Base-by-base conservation (phyloP, 2,113 vertebrate species). In the Nicator chloris region DNA sequence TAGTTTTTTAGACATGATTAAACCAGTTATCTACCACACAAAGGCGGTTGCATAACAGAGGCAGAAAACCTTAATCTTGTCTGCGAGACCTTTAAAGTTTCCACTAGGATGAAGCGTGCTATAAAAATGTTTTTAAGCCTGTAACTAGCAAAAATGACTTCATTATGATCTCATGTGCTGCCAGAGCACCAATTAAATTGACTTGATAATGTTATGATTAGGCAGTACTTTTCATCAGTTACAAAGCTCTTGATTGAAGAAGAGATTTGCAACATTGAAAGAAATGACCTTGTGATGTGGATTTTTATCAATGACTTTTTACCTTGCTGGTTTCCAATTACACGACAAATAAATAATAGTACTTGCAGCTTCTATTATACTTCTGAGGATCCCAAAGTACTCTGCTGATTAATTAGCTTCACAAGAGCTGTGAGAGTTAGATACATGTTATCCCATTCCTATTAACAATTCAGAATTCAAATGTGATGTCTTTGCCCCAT, bases 191-290 rank as follows among this genome's bases (percentile, higher is more conserved):
- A 96, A 96, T 95, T 96, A 96, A 96, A 96, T 95, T 97, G 92
- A 92, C 95, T 96, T 97, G 96, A 96, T 97, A 97, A 93, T 94
- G 93, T 97, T 96, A 88, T 96, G 96, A 97, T 97, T 97, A 97
- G 93, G 64, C 82, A 88, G 82, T 84, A 96, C 88, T 96, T 97
- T 97, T 97, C 95, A 97, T 97, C 96, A 96, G 95, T 96, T 96
- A 94, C 94, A 96, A 94, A 94, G 93, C 95, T 95, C 95, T 97
- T 97, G 96, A 96, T 96, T 95, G 95, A 95, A 94, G 93, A 95
- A 95, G 92, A 96, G 94, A 96, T 96, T 96, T 95, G 94, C 95
- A 94, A 96, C 88, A 82, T 7, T 94, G 93, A 94, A 97, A 96
- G 80, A 96, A 96, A 90, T 94, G 95, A 97, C 96, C 95, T 95